A percentile compares a stretch with the other conserved stretches of the same genome.
Evolutionary conservation across 1,140 invertebrate genomes (phyloP).

Genomic region (Ceratina japonica): DNA sequence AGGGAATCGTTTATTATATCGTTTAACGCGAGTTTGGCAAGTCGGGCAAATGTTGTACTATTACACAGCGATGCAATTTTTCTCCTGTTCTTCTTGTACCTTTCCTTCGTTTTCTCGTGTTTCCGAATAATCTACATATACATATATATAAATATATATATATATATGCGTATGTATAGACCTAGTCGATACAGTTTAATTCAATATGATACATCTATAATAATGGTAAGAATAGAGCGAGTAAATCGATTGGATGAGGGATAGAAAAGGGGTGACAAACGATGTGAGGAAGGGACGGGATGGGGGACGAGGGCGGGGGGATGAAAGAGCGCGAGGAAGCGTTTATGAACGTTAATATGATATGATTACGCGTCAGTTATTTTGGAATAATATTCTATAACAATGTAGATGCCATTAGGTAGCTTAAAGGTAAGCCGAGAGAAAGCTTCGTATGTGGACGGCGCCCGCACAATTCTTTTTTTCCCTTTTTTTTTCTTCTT

Average conservation of each 20-base stretch:
- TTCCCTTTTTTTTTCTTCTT: too few relatives aligned
- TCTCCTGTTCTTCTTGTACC: neutral
- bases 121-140: conserved; percentile 21
- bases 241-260: conserved; percentile 46
- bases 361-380: conserved; percentile 70
- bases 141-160: conserved; percentile 6
- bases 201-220: conserved; percentile 67
- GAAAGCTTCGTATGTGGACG: conserved; percentile 71
- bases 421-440: conserved; percentile 63
- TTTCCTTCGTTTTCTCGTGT: conserved; percentile 12
- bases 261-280: neutral
- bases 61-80: conserved; percentile 42
- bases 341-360: conserved; percentile 66
- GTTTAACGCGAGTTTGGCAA: conserved; percentile 76
- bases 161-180: conserved; percentile 35
- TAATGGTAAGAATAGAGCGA: conserved; percentile 65
- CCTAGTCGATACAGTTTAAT: conserved; percentile 58
- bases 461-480: conserved; percentile 65
- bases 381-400: conserved; percentile 67
- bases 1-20: neutral
- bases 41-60: conserved; percentile 76
- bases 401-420: conserved; percentile 59
- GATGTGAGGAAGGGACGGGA: neutral
- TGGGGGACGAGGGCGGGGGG: conserved; percentile 12
- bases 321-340: conserved; percentile 47